A percentile compares a stretch with the other conserved stretches of the same genome.
Conservation (phyloP, 2,113 vertebrate species). For the Sterna hirundo region DNA sequence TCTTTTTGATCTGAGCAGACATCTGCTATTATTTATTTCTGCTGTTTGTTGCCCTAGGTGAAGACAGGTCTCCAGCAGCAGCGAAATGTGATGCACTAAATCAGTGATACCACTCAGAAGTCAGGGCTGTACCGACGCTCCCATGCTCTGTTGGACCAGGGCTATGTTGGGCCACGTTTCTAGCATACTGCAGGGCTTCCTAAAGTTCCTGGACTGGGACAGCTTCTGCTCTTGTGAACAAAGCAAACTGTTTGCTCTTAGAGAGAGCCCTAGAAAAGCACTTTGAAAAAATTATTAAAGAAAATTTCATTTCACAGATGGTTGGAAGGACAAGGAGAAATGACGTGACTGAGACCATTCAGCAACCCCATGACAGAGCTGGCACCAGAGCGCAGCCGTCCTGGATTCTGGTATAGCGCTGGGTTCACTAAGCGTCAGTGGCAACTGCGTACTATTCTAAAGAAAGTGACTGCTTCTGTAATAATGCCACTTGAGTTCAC, state of each 20-base stretch:
- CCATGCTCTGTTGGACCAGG: accelerated
- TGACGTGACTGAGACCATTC: background rate
- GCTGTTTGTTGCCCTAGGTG: background rate
- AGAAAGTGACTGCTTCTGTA: background rate
- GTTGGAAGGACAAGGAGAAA: background rate
- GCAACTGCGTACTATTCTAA: background rate
- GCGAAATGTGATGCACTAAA: accelerated
- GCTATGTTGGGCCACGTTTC: background rate
- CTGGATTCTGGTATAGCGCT: accelerated
- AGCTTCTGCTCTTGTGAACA: background rate
- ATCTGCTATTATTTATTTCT: background rate
- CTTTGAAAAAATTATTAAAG: background rate
- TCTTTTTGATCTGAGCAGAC: background rate
- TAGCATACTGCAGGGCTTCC: background rate
- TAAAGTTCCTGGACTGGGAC: background rate
- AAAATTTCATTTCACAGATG: background rate
- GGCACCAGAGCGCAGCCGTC: accelerated
- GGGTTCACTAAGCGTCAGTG: background rate
- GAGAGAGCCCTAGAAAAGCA: background rate
- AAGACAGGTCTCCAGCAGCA: background rate
- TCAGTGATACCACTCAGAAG: accelerated
- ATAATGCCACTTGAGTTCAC: background rate
- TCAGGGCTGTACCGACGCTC: background rate
- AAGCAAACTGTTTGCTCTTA: background rate
- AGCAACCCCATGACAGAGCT: background rate